A percentile compares a stretch with the other conserved stretches of the same genome.
Evolutionary conservation across 2,888 invertebrate genomes (phyloP).

Genomic region (Gymnosoma rotundatum): DNA sequence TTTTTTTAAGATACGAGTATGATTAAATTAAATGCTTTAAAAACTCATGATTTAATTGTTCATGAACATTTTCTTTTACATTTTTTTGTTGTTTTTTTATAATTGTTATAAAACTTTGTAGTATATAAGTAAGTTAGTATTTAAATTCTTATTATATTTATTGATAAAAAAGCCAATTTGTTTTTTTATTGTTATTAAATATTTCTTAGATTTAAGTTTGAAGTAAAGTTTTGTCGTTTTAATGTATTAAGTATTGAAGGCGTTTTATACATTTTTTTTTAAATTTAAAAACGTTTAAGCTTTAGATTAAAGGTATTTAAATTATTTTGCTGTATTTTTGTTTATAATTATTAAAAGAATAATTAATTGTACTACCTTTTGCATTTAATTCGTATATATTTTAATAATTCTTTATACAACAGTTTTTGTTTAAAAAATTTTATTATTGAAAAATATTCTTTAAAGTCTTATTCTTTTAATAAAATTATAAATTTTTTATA

Average conservation of each 20-base stretch:
- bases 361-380: conserved; percentile 71
- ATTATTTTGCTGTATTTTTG: neutral
- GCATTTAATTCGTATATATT: conserved; percentile 64
- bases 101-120: conserved; percentile 52
- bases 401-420: conserved; percentile 59
- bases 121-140: conserved; percentile 41
- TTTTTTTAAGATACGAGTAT: conserved; percentile 7
- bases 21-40: conserved; percentile 67
- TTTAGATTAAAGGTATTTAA: conserved; percentile 51
- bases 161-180: conserved; percentile 68
- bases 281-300: conserved; percentile 71
- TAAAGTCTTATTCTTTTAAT: conserved; percentile 59
- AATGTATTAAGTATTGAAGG: conserved; percentile 71
- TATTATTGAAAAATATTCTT: conserved; percentile 31
- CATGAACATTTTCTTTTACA: conserved; percentile 26
- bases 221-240: conserved; percentile 63
- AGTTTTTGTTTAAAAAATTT: conserved; percentile 58
- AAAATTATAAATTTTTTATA: conserved; percentile 10
- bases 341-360: conserved; percentile 68
- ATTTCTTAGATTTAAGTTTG: conserved; percentile 59
- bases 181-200: conserved; percentile 72
- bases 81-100: neutral
- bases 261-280: conserved; percentile 71
- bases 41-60: conserved; percentile 64
- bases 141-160: conserved; percentile 27